Base-by-base conservation (phyloP, 2,888 invertebrate genomes). In the Steinernema scapterisci region DNA sequence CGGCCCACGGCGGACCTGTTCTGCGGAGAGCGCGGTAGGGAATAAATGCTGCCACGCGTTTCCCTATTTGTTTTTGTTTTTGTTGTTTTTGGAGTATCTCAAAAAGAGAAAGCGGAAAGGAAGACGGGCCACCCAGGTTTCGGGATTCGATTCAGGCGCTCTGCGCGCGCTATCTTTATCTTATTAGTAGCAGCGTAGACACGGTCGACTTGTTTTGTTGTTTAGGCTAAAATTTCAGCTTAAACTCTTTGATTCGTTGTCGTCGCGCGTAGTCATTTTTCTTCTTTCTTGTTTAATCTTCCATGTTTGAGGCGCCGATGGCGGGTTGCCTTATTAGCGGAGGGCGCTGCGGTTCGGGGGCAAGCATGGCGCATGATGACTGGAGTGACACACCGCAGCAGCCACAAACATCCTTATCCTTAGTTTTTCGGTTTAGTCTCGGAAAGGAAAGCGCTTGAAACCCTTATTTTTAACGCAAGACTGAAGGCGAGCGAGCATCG, bases 101-200 rank as follows among this genome's bases (percentile, higher is more conserved):
- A 38, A 38, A 38, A 38, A 38, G 38, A 38, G 23, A 63, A 63
- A 63, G 16, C 27, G 7, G 31, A 31, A n/a, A 21, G 54, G 25
- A 27, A 21, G 63, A 16, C 31, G 31, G 31, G 27, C 11, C 63
- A 63, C 63, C 13, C 63, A 63, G 38, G 63, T 63, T 31, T 63
- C 63, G 31, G 9, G 38, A 63, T 31, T 31, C 31, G 63, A 25
- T 63, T 31, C 27, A 27, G 63, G 3, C 63, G 63, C 27, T 63
- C n/a, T n/a, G 31, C 31, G 63, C 31, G 31, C 27, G 63, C 27
- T 63, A 63, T 63, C 63, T 63, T 63, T 63, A 63, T 63, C 63
- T 31, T 63, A 31, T 63, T 63, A 63, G 63, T n/a, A 9, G 63
- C 63, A 25, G 63, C 31, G 31, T 54, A 54, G 54, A 54, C 54